Evolutionary conservation across 2,888 invertebrate species (phyloP).

Genomic region (Alloscopus bannaensis): DNA sequence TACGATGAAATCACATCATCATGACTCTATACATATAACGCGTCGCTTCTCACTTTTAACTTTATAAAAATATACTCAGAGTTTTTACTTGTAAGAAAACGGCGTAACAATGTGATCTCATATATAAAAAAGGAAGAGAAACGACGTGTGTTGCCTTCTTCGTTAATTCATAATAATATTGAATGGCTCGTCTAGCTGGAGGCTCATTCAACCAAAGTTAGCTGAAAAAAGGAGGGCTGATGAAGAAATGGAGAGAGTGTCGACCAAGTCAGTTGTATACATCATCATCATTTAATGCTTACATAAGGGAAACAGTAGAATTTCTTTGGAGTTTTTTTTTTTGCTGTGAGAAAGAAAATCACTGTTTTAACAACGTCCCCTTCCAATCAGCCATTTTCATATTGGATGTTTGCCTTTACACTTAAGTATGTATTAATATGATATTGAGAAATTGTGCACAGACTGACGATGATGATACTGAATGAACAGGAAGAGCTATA

Average conservation of each 20-base stretch:
- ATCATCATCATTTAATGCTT: no score
- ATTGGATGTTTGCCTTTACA: background rate
- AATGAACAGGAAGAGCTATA: constrained; percentile 7
- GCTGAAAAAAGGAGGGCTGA: background rate
- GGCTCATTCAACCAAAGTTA: constrained; percentile 10
- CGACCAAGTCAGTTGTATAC: background rate
- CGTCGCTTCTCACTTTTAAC: background rate
- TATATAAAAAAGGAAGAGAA: background rate
- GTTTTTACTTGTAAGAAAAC: no score
- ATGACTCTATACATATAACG: no score
- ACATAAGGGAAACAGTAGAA: no score
- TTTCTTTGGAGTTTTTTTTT: no score
- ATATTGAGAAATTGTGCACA: no score
- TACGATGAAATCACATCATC: constrained; percentile 45
- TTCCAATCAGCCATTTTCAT: background rate
- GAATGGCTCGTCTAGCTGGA: background rate
- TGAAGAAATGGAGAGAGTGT: background rate
- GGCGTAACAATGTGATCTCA: background rate
- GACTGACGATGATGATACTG: background rate
- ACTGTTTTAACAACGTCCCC: constrained; percentile 1
- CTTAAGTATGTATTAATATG: background rate
- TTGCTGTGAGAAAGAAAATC: background rate
- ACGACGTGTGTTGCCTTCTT: background rate
- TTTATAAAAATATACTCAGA: background rate
- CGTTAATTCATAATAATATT: background rate